Percentiles rank a stretch among this genome's conserved stretches.
Evolutionary conservation across 2,113 vertebrate species (phyloP).

Genomic region (Chrysemys picta): DNA sequence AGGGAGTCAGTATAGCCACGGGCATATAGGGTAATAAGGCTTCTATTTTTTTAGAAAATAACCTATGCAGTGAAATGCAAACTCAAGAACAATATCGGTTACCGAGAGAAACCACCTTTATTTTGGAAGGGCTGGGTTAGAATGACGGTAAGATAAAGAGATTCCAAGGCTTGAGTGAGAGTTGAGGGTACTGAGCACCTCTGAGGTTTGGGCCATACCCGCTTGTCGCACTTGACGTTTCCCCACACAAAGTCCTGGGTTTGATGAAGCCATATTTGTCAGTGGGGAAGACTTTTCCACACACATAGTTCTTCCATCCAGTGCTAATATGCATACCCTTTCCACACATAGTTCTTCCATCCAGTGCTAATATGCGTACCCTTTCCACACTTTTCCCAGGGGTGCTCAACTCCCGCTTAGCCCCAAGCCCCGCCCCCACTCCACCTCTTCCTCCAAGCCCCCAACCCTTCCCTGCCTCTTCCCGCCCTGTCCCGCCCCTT

Average conservation of each 20-base stretch:
- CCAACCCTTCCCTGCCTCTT: too few species aligned
- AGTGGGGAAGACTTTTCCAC: rapidly evolving
- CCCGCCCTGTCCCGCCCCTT: too few species aligned
- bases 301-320: neutral
- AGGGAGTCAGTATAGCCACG: slow-evolving; percentile 68
- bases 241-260: neutral
- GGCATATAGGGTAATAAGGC: slow-evolving; percentile 61
- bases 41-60: slow-evolving; percentile 74
- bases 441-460: too few species aligned
- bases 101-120: slow-evolving; percentile 59
- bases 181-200: slow-evolving; percentile 3
- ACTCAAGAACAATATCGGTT: slow-evolving; percentile 62
- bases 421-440: too few species aligned
- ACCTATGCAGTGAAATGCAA: slow-evolving; percentile 71
- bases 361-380: rapidly evolving
- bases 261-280: neutral
- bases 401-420: neutral
- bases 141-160: slow-evolving; percentile 45
- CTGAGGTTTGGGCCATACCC: slow-evolving; percentile 24
- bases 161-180: slow-evolving; percentile 27
- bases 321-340: rapidly evolving
- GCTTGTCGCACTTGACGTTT: neutral
- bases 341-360: neutral
- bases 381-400: neutral
- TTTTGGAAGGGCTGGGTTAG: slow-evolving; percentile 61